Percentiles rank a stretch among this genome's conserved stretches.
Conservation (phyloP, 2,888 invertebrate genomes). For the Lochmaea crataegi region DNA sequence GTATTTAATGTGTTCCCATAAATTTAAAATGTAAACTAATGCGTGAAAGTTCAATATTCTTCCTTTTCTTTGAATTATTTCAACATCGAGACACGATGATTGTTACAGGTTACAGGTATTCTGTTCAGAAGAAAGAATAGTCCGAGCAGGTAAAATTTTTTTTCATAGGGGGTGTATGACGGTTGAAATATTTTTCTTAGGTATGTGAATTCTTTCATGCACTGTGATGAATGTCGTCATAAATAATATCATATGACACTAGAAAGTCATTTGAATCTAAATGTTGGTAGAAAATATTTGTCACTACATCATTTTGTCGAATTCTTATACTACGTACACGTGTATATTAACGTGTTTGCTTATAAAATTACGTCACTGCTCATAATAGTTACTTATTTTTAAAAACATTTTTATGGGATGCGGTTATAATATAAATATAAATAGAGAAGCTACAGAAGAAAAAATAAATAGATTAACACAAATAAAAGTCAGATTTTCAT, state of each 20-base stretch:
- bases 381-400: neutral
- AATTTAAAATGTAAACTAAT: neutral
- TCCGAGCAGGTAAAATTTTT: slow-evolving; percentile 29
- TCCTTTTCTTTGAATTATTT: neutral
- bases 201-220: slow-evolving; percentile 30
- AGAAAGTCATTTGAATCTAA: slow-evolving; percentile 20
- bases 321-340: neutral
- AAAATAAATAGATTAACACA: no score
- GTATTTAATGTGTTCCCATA: neutral
- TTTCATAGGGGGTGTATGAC: slow-evolving; percentile 19
- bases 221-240: slow-evolving; percentile 22
- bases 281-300: slow-evolving; percentile 16
- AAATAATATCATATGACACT: slow-evolving; percentile 24
- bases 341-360: neutral
- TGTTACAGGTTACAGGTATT: slow-evolving; percentile 21
- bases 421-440: neutral
- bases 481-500: no score
- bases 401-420: neutral
- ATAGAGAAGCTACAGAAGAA: neutral
- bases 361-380: neutral
- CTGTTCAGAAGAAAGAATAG: neutral
- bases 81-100: neutral
- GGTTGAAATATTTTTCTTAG: slow-evolving; percentile 21
- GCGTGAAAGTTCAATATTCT: neutral
- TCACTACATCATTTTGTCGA: slow-evolving; percentile 13